Conservation (phyloP, 2,797 vertebrate genomes). For the Premnoplex brunnescens region DNA sequence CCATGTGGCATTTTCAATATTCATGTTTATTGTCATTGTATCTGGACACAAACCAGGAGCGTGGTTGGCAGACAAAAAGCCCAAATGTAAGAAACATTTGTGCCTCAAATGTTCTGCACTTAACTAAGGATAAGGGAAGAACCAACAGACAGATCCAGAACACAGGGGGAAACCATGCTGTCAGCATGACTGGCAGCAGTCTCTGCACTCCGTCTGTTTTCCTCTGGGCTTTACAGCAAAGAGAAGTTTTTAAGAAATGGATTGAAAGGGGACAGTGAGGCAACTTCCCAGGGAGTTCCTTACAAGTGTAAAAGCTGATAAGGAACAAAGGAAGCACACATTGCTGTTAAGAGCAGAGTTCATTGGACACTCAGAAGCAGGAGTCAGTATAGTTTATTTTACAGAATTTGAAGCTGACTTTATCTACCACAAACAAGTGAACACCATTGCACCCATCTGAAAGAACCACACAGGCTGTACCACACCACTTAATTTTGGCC, state of each 20-base stretch:
- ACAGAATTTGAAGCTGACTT: neutral
- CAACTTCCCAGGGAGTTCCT: neutral
- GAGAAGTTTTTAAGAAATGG: neutral
- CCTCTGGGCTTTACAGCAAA: neutral
- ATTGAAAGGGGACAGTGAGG: neutral
- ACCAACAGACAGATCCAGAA: neutral
- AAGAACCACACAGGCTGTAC: neutral
- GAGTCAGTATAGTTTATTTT: neutral
- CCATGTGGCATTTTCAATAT: neutral
- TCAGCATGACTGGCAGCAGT: neutral
- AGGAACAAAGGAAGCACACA: neutral
- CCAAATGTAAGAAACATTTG: neutral
- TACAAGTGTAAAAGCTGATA: neutral
- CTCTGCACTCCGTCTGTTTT: neutral
- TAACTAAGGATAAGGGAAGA: neutral
- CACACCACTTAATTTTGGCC: neutral
- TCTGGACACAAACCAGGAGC: neutral
- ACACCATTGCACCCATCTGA: neutral
- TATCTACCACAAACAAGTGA: neutral
- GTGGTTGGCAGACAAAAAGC: neutral
- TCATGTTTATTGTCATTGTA: neutral
- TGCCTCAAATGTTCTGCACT: neutral
- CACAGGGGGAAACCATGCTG: neutral
- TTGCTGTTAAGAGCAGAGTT: neutral
- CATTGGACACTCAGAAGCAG: neutral